Percentiles rank a stretch among this genome's conserved stretches.
phyloP scores from a whole-genome alignment of 2,888 invertebrate genomes.

The Trichogramma dendrolimi region DNA sequence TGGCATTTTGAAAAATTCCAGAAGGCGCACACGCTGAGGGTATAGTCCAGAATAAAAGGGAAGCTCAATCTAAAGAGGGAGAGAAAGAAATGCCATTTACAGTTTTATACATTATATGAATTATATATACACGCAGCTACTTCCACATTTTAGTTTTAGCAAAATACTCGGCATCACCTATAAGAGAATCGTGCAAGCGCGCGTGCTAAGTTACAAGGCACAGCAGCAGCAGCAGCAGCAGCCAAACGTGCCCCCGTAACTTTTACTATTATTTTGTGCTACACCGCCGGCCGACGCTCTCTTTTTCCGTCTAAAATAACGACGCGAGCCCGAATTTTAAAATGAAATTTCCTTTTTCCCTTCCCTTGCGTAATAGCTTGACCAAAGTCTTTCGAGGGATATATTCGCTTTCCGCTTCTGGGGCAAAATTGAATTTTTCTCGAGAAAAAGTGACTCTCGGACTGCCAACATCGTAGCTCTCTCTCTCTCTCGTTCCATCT shows the following conservation, averaged over 20 bases:
- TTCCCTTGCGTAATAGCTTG: conserved; percentile 3
- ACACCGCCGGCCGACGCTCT: not conserved
- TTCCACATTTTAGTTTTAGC: no score
- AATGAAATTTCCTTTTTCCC: conserved; percentile 10
- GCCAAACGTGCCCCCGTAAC: not conserved
- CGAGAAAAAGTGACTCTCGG: not conserved
- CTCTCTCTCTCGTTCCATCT: not conserved
- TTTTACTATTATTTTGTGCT: not conserved
- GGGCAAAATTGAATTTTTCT: conserved; percentile 19
- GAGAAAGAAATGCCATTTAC: no score
- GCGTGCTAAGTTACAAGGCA: conserved; percentile 1
- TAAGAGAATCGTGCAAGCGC: not conserved
- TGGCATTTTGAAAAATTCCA: no score
- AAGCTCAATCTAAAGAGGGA: no score
- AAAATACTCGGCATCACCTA: no score
- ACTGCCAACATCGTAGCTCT: not conserved
- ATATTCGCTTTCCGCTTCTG: conserved; percentile 9
- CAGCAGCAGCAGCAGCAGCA: no score
- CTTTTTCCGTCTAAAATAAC: not conserved
- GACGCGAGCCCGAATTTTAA: conserved; percentile 4
- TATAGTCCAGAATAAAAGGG: no score
- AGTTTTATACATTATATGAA: no score
- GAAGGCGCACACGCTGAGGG: no score
- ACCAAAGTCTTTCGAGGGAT: conserved; percentile 13
- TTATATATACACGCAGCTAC: no score